A percentile compares a stretch with the other conserved stretches of the same genome.
phyloP scores from a whole-genome alignment of 1,140 invertebrate species.

The Drosophila nasuta region DNA sequence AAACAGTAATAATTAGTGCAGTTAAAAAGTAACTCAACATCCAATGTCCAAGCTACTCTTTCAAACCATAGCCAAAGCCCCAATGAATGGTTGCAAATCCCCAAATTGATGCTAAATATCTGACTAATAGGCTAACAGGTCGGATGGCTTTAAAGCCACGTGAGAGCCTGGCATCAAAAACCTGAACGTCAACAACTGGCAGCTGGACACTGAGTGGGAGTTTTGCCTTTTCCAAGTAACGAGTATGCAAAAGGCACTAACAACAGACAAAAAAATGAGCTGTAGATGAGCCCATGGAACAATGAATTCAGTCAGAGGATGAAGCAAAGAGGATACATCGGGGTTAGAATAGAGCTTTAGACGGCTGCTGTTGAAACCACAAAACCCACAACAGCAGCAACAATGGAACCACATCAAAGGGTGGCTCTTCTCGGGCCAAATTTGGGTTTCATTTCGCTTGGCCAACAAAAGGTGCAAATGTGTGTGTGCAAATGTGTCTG shows the following conservation, averaged over 20 bases:
- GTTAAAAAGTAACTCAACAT: too few species aligned
- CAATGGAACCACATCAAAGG: constrained; percentile 69
- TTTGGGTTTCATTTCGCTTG: constrained; percentile 33
- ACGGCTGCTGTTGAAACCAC: constrained; percentile 55
- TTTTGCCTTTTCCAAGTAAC: constrained; percentile 34
- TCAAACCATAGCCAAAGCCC: not conserved
- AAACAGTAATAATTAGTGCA: too few species aligned
- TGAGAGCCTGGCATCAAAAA: not conserved
- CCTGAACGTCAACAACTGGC: not conserved
- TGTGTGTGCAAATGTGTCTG: constrained; percentile 40
- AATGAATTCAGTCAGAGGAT: constrained; percentile 25
- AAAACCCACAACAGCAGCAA: constrained; percentile 46
- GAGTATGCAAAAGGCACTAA: not conserved
- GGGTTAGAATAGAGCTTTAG: constrained; percentile 30
- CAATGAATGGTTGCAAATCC: not conserved
- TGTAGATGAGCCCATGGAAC: constrained; percentile 28
- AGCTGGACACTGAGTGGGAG: not conserved
- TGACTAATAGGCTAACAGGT: not conserved
- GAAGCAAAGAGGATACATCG: constrained; percentile 10
- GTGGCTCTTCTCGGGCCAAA: constrained; percentile 26
- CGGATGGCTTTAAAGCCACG: constrained; percentile 2
- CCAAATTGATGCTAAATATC: not conserved
- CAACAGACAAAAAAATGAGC: constrained; percentile 12
- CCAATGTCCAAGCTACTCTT: not conserved
- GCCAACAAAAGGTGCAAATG: constrained; percentile 62